Conservation (phyloP, 2,888 invertebrate species). For the Oxyscelio sp. region DNA sequence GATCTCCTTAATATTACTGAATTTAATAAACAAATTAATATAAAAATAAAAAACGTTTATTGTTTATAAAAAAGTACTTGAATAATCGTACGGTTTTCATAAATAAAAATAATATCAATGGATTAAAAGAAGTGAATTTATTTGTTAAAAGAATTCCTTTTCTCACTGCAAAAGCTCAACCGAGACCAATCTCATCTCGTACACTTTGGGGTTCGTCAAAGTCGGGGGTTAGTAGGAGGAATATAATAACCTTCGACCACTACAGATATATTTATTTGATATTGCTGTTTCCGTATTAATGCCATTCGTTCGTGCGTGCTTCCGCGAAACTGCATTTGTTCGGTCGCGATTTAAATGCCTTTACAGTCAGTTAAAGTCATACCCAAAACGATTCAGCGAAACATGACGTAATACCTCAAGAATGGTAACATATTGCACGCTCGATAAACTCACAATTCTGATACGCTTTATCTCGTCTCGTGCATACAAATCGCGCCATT, state of each 20-base stretch:
- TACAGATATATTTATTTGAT: conserved; percentile 68
- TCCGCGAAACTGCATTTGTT: conserved; percentile 48
- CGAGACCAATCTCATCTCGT: not conserved
- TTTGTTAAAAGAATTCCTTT: too few relatives aligned
- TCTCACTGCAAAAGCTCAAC: too few relatives aligned
- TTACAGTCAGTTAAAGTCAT: conserved; percentile 71
- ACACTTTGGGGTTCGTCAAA: not conserved
- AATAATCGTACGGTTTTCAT: too few relatives aligned
- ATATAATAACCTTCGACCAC: conserved; percentile 47
- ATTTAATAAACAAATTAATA: too few relatives aligned
- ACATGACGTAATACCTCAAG: conserved; percentile 68
- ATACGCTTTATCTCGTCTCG: conserved; percentile 60
- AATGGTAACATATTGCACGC: conserved; percentile 72
- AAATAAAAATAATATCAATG: too few relatives aligned
- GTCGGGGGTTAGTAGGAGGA: not conserved
- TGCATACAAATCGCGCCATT: conserved; percentile 63
- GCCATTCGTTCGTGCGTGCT: conserved; percentile 46
- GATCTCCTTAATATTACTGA: too few relatives aligned
- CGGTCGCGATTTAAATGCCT: conserved; percentile 69
- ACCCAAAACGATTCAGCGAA: conserved; percentile 62
- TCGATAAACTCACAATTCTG: conserved; percentile 66
- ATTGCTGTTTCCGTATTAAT: conserved; percentile 64
- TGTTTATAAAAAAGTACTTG: too few relatives aligned
- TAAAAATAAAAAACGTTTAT: too few relatives aligned
- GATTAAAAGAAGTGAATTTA: too few relatives aligned